Evolutionary conservation across 2,797 vertebrate species (phyloP), one percentile per base, ranked within the genome.

Genomic region (Brotula barbata): DNA sequence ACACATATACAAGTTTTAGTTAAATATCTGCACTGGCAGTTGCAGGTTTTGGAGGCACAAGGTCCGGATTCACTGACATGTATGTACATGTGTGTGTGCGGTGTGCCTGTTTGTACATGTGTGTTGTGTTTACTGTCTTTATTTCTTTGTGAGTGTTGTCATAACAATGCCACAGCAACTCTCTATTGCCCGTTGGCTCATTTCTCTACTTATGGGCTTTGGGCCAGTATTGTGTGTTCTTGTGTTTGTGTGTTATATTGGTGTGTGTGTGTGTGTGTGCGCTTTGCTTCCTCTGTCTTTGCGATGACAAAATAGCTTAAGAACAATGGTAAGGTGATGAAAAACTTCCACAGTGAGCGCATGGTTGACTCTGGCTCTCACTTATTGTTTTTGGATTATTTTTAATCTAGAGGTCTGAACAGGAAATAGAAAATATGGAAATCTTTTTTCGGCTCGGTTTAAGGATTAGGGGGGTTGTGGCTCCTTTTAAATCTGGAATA

Each of bases 101-200:
- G 2, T 31, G 47, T 52, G 7, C 31, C 6, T 64, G 46, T 49
- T 28, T 28, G 25, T 33, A 33, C 9, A 6, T 33, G 25, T 53
- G 21, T 11, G 37, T 44, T 44, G 17, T 67, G 17, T 61, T 61
- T 28, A 45, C 36, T 64, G 53, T 51, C 28, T 71, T 44, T 51
- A 6, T 71, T 65, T 77, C 23, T 71, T 64, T 31, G 44, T 47
- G 40, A 57, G 36, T 65, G 64, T 81, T 84, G 73, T 83, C 58
- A 73, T 56, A 77, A 57, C 54, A 71, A 53, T 64, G 17, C 31
- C 70, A 63, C 50, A 55, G 44, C 20, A 47, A 60, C 22, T 52
- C 12, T 67, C 57, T 63, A 44, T 42, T 46, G 23, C 11, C n/a
- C 20, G 34, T 72, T 75, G 73, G 41, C 52, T 58, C 9, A 64